Base-by-base conservation (phyloP, 2,888 invertebrate genomes). In the Aporophyla lueneburgensis region DNA sequence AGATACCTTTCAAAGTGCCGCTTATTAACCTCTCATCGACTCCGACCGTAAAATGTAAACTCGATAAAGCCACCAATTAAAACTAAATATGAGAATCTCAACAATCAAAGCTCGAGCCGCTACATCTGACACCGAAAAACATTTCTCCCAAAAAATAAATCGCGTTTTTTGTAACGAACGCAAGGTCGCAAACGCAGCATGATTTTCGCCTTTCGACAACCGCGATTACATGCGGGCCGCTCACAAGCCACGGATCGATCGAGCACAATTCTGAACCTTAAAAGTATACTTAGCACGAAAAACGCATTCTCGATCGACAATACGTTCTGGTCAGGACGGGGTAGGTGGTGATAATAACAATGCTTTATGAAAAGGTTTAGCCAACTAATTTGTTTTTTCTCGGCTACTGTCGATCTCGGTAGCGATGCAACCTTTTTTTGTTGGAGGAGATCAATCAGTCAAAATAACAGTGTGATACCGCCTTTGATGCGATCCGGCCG, bases 31-130 rank as follows among this genome's bases (percentile, higher is more conserved):
- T 96, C 96, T 96, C 96, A 96, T 96, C 96, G 96, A 94, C 92
- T 94, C 93, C 94, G 95, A 96, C 96, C 96, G 96, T 96, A 96
- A 96, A 96, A 96, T 96, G 96, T 96, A 96, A 96, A 96, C 96
- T 96, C 96, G 96, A 96, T 96, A 96, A 96, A 96, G 96, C 96
- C 96, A 96, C 96, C 96, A 96, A 96, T 96, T 96, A 96, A 96
- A 96, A 96, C 96, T 96, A 96, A 96, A 96, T 95, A 96, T 96
- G 96, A 96, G 96, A 96, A 96, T 94, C 92, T 96, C 94, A 93
- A 95, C 95, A 96, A 95, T 96, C 96, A 96, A 96, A 96, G 96
- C 95, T 92, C 92, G 91, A 93, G 96, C 96, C 96, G 96, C 96
- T 96, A 95, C 93, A 95, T 95, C 96, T 96, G 95, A 96, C 96